phyloP scores from a whole-genome alignment of 1,140 invertebrate species.

The Saccostrea echinata region DNA sequence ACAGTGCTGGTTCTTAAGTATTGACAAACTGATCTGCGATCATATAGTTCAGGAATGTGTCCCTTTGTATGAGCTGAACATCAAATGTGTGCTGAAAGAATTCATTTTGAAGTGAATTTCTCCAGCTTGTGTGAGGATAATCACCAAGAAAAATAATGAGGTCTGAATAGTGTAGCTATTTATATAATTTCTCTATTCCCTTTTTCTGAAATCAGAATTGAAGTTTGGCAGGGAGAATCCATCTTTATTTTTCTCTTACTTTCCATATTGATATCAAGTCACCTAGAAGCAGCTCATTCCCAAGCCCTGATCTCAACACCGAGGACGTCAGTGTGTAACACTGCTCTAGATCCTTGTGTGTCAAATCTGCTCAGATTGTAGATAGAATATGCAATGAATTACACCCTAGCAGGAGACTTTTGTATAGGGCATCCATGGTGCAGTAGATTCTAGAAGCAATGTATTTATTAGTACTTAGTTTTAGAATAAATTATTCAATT shows the following conservation, averaged over 20 bases:
- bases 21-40: background rate
- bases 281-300: background rate
- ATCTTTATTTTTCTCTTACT: background rate
- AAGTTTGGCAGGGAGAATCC: background rate
- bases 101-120: background rate
- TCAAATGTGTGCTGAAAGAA: background rate
- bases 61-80: background rate
- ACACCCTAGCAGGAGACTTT: background rate
- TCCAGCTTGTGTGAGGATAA: background rate
- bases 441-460: background rate
- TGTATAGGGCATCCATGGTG: constrained; percentile 29
- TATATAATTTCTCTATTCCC: background rate
- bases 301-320: constrained; percentile 18
- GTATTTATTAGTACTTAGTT: background rate
- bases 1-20: background rate
- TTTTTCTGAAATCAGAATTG: background rate
- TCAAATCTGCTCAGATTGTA: background rate
- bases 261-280: background rate
- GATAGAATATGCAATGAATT: constrained; percentile 30
- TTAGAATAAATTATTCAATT: background rate
- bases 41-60: background rate
- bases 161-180: background rate
- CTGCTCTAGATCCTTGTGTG: background rate
- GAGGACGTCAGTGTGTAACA: background rate
- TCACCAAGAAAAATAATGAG: background rate